phyloP scores from a whole-genome alignment of 2,113 vertebrate species.

The Xyrauchen texanus region DNA sequence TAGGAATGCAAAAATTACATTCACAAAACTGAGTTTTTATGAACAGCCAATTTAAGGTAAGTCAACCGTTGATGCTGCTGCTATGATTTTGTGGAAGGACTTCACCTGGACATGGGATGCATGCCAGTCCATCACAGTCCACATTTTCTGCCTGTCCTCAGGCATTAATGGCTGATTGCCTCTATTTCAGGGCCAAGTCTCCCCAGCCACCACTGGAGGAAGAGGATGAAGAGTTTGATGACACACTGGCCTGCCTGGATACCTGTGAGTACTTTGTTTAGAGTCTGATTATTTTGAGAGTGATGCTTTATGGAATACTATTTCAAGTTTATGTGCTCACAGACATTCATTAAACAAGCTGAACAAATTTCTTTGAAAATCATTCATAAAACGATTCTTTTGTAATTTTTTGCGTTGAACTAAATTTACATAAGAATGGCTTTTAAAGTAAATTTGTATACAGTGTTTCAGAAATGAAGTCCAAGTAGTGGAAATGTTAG shows the following conservation, averaged over 20 bases:
- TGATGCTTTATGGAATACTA: too few species aligned
- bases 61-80: neutral
- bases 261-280: slow-evolving; percentile 82
- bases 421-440: too few species aligned
- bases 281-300: too few species aligned
- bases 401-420: too few species aligned
- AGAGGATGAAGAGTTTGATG: slow-evolving; percentile 95
- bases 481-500: too few species aligned
- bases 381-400: too few species aligned
- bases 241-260: slow-evolving; percentile 94
- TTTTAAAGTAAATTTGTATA: too few species aligned
- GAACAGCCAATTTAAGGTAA: neutral
- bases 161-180: slow-evolving; percentile 31
- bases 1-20: neutral
- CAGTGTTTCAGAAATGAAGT: too few species aligned
- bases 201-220: slow-evolving; percentile 96
- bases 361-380: too few species aligned
- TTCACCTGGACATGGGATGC: slow-evolving; percentile 53
- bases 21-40: neutral
- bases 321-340: too few species aligned
- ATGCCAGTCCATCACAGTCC: slow-evolving; percentile 10
- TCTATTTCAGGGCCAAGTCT: slow-evolving; percentile 89
- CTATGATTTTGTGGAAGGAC: neutral
- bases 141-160: neutral
- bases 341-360: too few species aligned